Evolutionary conservation across 2,888 invertebrate genomes (phyloP), one percentile per base, ranked within the genome.

Genomic region (Tipula lateralis): DNA sequence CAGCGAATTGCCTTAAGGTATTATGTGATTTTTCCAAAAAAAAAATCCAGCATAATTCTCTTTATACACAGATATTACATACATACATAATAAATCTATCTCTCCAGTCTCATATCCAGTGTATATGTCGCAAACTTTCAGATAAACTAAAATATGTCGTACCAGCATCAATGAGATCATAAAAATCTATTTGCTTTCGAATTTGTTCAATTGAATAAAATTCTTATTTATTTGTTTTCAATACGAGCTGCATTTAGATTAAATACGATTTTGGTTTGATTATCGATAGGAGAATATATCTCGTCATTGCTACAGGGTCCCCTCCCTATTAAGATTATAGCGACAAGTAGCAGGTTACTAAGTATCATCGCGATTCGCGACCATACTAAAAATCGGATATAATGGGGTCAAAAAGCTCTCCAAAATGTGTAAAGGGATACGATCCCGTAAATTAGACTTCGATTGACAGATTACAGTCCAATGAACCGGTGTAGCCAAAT

Each of bases 21-120:
- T 50, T 50, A 50, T 50, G 44, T 50, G 44, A 50, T 50, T 50
- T 50, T 50, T 50, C 44, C 44, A 50, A 50, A 50, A 50, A 50
- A 16, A 50, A 50, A 50, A 50, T 50, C 44, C 7, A 50, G 44
- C n/a, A 6, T 16, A 16, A 16, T 16, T 16, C 44, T 16, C 44
- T 16, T 6, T 12, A 2, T 34, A 4, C 44, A 39, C 13, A 13
- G 3, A 39, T 39, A 32, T 3, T 39, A 39, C 39, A 13, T 13
- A 13, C 39, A 50, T 50, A 16, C 16, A 50, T 16, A 36, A 36
- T 36, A 36, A 36, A 36, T 36, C 36, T 13, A 39, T 39, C n/a
- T 39, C 39, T 50, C 4, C 44, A 16, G 44, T 50, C 44, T 50
- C 44, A 50, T 50, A 16, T 50, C 16, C 44, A 50, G 16, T 50